Evolutionary conservation across 1,140 invertebrate species (phyloP), one percentile per base, ranked within the genome.

Genomic region (Hycleus phaleratus): DNA sequence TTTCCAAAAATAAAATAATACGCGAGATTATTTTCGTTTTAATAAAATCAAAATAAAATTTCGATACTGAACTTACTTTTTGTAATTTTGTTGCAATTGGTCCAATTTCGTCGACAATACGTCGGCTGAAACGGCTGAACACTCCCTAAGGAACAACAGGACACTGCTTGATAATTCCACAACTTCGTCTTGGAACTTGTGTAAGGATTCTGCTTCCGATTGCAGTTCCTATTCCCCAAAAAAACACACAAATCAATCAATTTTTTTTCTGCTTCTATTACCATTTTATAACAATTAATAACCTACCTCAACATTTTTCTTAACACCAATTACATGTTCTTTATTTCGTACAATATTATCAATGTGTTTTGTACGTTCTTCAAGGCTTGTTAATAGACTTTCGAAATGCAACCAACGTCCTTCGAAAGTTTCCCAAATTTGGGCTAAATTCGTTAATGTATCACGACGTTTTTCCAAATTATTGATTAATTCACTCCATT

Each of bases 361-460:
- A 46, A 91, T 74, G 72, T 90, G 85, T 62, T 85, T 82, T 61
- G 82, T 79, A 45, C 84, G 81, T 67, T 92, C 88, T 58, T 87
- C 83, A 18, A 84, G 77, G 18, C 76, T 77, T 62, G 74, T 79
- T 3, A 87, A 58, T 48, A 79, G 77, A 61, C 76, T 82, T 67
- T 84, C 86, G 70, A 81, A 83, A 46, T 75, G 75, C 60, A 83
- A 79, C 71, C 85, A 82, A 60, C 82, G 79, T 2, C 77, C 76
- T 74, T 90, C 89, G 64, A 89, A 86, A 53, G 83, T 81, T 66
- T 91, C 84, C 87, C 91, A 93, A 60, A 86, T 82, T 57, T 82
- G 80, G 1, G 86, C 85, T 50, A 90, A 71, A 45, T 82, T 78
- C 43, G 82, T 79, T 3, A 89, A 71, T 38, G 79, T 75, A 53